Conservation (phyloP, 37 sponge, comb jelly and placozoan genomes). For the Oscarella lobularis region DNA sequence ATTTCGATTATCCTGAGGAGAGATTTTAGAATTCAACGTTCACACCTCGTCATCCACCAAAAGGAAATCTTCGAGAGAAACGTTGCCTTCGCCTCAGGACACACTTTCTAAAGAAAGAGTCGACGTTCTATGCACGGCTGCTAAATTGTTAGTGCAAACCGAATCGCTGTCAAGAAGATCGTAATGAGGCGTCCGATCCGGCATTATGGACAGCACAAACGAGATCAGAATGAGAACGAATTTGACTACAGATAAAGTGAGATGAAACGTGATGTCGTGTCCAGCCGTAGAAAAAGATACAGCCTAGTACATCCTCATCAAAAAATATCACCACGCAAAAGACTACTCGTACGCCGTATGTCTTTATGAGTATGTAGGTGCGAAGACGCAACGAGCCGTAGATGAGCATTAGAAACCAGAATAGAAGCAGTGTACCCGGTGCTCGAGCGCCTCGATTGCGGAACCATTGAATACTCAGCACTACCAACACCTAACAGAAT, state of each 20-base stretch:
- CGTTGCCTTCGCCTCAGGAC: conserved; percentile 25
- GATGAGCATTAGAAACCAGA: conserved; percentile 1
- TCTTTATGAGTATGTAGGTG: not conserved
- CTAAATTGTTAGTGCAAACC: not conserved
- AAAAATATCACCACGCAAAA: too few relatives aligned
- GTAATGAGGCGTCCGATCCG: too few relatives aligned
- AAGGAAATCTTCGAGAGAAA: conserved; percentile 36
- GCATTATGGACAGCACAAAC: too few relatives aligned
- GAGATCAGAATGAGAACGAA: too few relatives aligned
- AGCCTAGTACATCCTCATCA: too few relatives aligned
- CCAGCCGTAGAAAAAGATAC: too few relatives aligned
- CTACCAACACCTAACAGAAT: not conserved
- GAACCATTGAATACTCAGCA: not conserved
- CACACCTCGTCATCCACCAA: conserved; percentile 16
- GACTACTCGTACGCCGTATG: not conserved
- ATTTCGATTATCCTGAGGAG: not conserved
- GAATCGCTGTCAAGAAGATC: too few relatives aligned
- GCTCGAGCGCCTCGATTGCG: not conserved
- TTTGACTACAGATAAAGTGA: too few relatives aligned
- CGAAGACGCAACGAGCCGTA: not conserved
- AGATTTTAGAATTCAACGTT: not conserved
- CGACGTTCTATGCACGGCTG: not conserved
- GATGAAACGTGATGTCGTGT: too few relatives aligned
- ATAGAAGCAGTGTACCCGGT: not conserved
- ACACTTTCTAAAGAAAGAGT: conserved; percentile 11